phyloP scores from a whole-genome alignment of 2,888 invertebrate species.

The Drosophila fungiperda region DNA sequence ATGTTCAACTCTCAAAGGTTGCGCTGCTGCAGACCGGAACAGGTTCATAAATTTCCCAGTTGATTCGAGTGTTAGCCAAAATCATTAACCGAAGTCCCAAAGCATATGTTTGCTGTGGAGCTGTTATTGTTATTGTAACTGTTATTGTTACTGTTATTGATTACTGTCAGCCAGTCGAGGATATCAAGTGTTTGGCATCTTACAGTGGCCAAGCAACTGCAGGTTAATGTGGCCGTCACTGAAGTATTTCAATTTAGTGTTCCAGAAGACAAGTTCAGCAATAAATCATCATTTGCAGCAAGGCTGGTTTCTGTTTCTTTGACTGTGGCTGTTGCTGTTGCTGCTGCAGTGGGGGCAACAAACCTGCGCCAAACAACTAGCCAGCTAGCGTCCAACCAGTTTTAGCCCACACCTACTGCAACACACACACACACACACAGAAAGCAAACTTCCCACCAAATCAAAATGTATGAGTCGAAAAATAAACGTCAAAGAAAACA shows the following conservation, averaged over 20 bases:
- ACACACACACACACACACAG: slow-evolving; percentile 37
- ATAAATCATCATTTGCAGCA: slow-evolving; percentile 72
- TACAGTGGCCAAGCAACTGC: slow-evolving; percentile 38
- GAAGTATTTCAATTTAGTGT: slow-evolving; percentile 66
- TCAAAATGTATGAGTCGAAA: slow-evolving; percentile 57
- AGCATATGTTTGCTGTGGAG: slow-evolving; percentile 42
- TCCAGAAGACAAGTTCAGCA: slow-evolving; percentile 76
- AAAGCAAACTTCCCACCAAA: slow-evolving; percentile 67
- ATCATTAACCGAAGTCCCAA: slow-evolving; percentile 28
- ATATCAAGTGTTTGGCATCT: slow-evolving; percentile 37
- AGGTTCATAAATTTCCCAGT: slow-evolving; percentile 78
- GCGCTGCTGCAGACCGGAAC: slow-evolving; percentile 70
- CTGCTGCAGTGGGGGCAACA: slow-evolving; percentile 31
- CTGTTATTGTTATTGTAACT: slow-evolving; percentile 2
- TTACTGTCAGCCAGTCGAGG: slow-evolving; percentile 38
- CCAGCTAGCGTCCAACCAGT: slow-evolving; percentile 65
- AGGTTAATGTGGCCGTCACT: slow-evolving; percentile 25
- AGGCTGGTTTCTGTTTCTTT: slow-evolving; percentile 9
- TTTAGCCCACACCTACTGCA: slow-evolving; percentile 74
- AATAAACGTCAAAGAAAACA: slow-evolving; percentile 69
- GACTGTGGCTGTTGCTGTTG: not conserved
- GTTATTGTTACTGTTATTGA: slow-evolving; percentile 3
- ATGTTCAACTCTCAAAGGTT: slow-evolving; percentile 46
- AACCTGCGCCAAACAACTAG: slow-evolving; percentile 27
- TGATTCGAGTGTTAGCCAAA: slow-evolving; percentile 32